Percentiles rank a stretch among this genome's conserved stretches.
These are phyloP conservation scores for Heterotis niloticus DNA, from an alignment of 2,113 vertebrate species.

Conservation along the genomic window DNA sequence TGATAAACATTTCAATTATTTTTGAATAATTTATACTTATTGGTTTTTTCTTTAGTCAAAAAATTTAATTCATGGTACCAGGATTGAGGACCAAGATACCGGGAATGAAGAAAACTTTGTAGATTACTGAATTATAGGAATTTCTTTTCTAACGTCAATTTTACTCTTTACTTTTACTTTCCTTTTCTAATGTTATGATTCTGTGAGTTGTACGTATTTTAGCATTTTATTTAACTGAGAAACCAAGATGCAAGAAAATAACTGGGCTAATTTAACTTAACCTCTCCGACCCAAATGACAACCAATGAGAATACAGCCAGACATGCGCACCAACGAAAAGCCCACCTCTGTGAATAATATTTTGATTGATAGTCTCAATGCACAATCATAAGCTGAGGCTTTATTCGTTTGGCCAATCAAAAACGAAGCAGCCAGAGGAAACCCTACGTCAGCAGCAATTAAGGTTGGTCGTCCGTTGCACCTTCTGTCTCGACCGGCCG, in stretches of 20 bases:
- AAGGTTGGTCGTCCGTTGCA: slow-evolving; percentile 28
- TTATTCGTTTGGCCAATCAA: slow-evolving; percentile 31
- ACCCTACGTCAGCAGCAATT: not conserved
- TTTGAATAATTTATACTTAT: not conserved
- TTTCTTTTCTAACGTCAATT: too few relatives aligned
- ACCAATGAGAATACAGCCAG: slow-evolving; percentile 18
- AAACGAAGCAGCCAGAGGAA: not conserved
- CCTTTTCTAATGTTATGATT: too few relatives aligned
- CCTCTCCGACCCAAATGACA: not conserved
- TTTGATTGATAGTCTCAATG: slow-evolving; percentile 16
- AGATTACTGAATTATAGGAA: not conserved
- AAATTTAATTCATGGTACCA: too few relatives aligned
- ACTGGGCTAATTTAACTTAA: not conserved
- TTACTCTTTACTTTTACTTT: too few relatives aligned
- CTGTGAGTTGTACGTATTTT: not conserved
- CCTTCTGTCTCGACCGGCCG: slow-evolving; percentile 35
- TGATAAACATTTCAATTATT: not conserved
- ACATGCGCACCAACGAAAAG: not conserved
- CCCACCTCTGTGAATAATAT: not conserved
- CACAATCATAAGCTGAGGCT: slow-evolving; percentile 26
- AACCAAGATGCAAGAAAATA: not conserved
- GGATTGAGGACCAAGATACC: not conserved
- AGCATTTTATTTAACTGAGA: not conserved
- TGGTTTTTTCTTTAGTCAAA: too few relatives aligned
- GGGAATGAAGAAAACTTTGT: not conserved